These are phyloP conservation scores for Dicerorhinus sumatrensis DNA, from an alignment of 2,113 vertebrate species.

Conservation along the genomic window DNA sequence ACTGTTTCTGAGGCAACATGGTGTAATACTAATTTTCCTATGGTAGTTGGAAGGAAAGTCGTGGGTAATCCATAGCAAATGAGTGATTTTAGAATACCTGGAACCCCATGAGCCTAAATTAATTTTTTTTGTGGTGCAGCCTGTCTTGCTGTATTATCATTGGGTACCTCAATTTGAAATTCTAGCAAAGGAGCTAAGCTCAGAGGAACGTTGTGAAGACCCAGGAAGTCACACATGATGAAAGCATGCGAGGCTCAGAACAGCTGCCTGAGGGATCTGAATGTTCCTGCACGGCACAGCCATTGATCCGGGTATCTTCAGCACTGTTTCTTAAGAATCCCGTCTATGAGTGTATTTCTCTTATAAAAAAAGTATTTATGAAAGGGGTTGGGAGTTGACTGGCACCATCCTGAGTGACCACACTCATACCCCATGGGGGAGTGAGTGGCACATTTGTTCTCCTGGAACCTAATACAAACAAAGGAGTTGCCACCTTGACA, in stretches of 20 bases:
- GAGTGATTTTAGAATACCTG: background rate
- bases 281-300: accelerated
- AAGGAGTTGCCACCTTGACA: background rate
- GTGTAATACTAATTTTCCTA: background rate
- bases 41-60: background rate
- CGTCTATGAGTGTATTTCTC: background rate
- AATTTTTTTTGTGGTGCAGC: background rate
- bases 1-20: background rate
- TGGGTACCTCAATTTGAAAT: background rate
- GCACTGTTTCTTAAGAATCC: background rate
- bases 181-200: background rate
- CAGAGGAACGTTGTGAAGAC: accelerated
- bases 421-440: accelerated
- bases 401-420: too few species aligned
- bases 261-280: accelerated
- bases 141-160: too few species aligned
- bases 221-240: accelerated
- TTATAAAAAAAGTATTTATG: background rate
- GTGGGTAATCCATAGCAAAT: accelerated
- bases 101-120: accelerated
- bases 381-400: background rate
- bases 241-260: accelerated
- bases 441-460: accelerated
- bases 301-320: background rate
- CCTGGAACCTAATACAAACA: background rate